Conservation (phyloP, 2,888 invertebrate species). For the Volucella zonaria region DNA sequence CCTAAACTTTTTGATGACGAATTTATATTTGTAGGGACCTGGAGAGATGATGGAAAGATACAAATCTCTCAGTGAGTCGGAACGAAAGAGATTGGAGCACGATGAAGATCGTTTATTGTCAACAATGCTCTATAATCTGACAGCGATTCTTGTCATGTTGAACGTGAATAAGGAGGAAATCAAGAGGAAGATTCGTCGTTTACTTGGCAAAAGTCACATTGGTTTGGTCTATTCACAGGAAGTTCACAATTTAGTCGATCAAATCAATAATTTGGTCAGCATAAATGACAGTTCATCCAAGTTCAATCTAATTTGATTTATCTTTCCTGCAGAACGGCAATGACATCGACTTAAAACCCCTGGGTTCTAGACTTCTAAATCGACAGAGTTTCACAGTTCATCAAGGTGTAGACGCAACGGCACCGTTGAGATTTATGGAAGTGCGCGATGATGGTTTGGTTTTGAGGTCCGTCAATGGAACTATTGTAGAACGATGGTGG, state of each 20-base stretch:
- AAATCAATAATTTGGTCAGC: constrained; percentile 95
- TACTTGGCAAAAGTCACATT: constrained; percentile 99
- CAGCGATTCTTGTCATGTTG: constrained; percentile 97
- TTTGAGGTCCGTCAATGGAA: constrained; percentile 91
- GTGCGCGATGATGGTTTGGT: constrained; percentile 98
- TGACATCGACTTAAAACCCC: constrained; percentile 97
- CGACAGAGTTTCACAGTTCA: constrained; percentile 99
- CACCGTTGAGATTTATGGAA: constrained; percentile 94
- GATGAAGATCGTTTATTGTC: constrained; percentile 98
- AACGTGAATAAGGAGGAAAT: constrained; percentile 92
- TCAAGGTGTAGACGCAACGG: constrained; percentile 95
- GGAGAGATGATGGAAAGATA: constrained; percentile 99
- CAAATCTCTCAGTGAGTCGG: constrained; percentile 95
- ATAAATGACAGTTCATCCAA: neutral
- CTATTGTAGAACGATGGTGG: constrained; percentile 98
- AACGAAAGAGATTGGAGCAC: constrained; percentile 96
- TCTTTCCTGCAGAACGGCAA: constrained; percentile 92
- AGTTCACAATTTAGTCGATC: constrained; percentile 97
- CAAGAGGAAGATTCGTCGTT: constrained; percentile 92
- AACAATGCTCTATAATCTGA: constrained; percentile 97
- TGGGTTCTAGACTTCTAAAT: constrained; percentile 96
- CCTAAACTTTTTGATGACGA: neutral
- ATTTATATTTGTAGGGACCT: constrained; percentile 86
- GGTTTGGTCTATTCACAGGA: constrained; percentile 98
- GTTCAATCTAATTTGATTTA: neutral